Percentiles rank a stretch among this genome's conserved stretches.
These are phyloP conservation scores for Rutpela maculata DNA, from an alignment of 2,888 invertebrate genomes.

Conservation along the genomic window DNA sequence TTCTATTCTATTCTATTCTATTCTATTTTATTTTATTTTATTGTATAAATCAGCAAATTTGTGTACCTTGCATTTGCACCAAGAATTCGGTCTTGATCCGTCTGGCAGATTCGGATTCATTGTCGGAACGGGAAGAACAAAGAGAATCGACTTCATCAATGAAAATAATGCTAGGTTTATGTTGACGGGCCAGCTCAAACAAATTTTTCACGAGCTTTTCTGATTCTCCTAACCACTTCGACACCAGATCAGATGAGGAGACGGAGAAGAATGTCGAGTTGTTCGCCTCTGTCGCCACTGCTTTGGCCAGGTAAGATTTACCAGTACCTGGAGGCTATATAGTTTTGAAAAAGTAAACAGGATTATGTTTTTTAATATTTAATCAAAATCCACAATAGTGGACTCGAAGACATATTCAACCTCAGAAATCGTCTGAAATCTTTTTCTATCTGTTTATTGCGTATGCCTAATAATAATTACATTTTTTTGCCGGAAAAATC, in stretches of 20 bases:
- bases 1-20: too few relatives aligned
- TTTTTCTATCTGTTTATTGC: too few relatives aligned
- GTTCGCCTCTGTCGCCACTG: constrained; percentile 99
- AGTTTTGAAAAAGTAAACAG: constrained; percentile 54
- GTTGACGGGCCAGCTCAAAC: constrained; percentile 94
- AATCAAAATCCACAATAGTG: too few relatives aligned
- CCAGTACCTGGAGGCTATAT: constrained; percentile 98
- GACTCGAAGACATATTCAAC: too few relatives aligned
- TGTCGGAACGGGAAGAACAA: constrained; percentile 97
- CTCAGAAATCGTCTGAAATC: too few relatives aligned
- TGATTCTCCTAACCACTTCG: constrained; percentile 99
- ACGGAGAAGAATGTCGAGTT: constrained; percentile 99
- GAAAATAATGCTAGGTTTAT: constrained; percentile 99
- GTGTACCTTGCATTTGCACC: constrained; percentile 96
- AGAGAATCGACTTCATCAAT: constrained; percentile 99
- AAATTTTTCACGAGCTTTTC: constrained; percentile 96
- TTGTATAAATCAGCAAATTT: background rate
- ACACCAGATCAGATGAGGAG: constrained; percentile 98
- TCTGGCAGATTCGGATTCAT: constrained; percentile 98
- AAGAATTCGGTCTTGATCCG: constrained; percentile 99
- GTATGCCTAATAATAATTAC: too few relatives aligned
- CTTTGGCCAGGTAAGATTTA: constrained; percentile 99
- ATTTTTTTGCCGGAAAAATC: too few relatives aligned
- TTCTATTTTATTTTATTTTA: too few relatives aligned
- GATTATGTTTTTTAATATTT: too few relatives aligned